A percentile compares a stretch with the other conserved stretches of the same genome.
These are phyloP conservation scores for Sarcophilus harrisii DNA, from an alignment of 2,797 vertebrate genomes.

Conservation along the genomic window DNA sequence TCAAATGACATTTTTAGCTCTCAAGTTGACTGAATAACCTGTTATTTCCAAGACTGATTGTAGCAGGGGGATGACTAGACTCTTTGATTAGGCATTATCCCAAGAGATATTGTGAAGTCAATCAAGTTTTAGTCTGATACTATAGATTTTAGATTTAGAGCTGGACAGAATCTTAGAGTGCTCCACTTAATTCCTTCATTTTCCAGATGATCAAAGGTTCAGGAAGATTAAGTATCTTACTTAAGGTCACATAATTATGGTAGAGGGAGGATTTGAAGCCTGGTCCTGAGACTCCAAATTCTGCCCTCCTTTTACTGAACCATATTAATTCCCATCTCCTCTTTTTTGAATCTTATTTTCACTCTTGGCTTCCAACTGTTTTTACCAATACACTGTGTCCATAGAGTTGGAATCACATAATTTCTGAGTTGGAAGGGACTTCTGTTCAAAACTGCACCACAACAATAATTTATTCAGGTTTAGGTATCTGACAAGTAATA, in stretches of 20 bases:
- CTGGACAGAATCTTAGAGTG: not conserved
- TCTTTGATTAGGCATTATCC: not conserved
- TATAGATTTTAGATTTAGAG: not conserved
- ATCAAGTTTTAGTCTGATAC: not conserved
- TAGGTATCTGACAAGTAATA: not conserved
- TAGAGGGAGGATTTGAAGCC: not conserved
- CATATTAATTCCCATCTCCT: not conserved
- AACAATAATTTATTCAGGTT: not conserved
- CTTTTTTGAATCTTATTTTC: not conserved
- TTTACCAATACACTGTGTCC: not conserved
- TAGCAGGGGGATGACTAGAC: conserved; percentile 39
- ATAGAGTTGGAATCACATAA: not conserved
- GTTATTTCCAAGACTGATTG: conserved; percentile 65
- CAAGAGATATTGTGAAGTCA: not conserved
- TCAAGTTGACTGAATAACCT: conserved; percentile 43
- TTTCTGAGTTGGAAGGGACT: not conserved
- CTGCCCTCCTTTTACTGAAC: not conserved
- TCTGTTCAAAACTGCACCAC: not conserved
- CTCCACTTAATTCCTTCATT: not conserved
- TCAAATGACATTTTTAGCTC: conserved; percentile 68
- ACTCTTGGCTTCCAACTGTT: not conserved
- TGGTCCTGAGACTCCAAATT: not conserved
- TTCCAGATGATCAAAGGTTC: not conserved
- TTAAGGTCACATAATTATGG: not conserved
- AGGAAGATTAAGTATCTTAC: not conserved